Evolutionary conservation across 1,140 invertebrate genomes (phyloP), one percentile per base, ranked within the genome.

Genomic region (Venustaconcha ellipsiformis): DNA sequence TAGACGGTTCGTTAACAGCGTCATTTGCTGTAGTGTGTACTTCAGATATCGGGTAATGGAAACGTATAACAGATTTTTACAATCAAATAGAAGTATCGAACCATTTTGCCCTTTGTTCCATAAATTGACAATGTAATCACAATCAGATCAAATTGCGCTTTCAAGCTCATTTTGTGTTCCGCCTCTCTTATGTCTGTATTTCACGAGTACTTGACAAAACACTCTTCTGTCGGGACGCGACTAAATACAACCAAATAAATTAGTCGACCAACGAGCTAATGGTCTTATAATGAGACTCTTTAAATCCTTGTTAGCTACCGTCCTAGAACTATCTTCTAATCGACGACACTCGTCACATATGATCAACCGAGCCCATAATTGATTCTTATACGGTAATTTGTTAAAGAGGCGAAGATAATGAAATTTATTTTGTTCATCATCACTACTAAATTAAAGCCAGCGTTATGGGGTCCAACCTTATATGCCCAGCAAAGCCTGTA

Each of bases 351-450:
- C 26, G 67, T 30, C 67, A 20, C 18, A 48, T 57, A 67, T 20
- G 13, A 12, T 57, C 59, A 30, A 57, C 14, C 62, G 67, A 69
- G 67, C 17, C 26, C 20, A 59, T 75, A 68, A 75, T 75, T 75
- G 73, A 75, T 75, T 75, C 67, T 63, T 75, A 75, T 75, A 70
- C 57, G 73, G 57, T 75, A 75, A 75, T 75, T 75, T 75, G 70
- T 67, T 75, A 69, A 75, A 75, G 70, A 58, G 73, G 58, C 15
- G 37, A 55, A 2, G 67, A 75, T 75, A 75, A 75, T 75, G 73
- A 70, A 75, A 75, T 75, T 75, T 75, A 63, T 57, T 75, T 68
- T 75, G 64, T 68, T 30, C 73, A 69, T 75, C 73, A 69, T 67
- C 57, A 70, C 63, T 75, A 69, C 73, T 60, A 75, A 75, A 75